phyloP scores from a whole-genome alignment of 2,888 invertebrate genomes.

The Drosophila nr. perissopoda region DNA sequence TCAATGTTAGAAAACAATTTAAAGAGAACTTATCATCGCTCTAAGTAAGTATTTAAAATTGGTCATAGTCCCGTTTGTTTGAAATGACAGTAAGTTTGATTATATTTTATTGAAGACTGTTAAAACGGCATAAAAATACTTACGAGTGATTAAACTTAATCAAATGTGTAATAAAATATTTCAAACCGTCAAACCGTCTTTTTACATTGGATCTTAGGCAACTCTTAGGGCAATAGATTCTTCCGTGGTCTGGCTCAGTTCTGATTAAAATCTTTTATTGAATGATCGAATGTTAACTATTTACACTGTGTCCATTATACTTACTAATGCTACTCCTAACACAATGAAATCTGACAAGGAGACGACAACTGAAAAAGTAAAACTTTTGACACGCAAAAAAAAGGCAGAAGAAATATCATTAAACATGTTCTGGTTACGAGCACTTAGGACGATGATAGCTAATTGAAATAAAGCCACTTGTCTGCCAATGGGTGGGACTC shows the following conservation, averaged over 20 bases:
- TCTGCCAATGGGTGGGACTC: conserved; percentile 19
- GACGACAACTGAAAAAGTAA: neutral
- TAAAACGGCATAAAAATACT: neutral
- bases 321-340: neutral
- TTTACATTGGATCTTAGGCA: neutral
- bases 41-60: neutral
- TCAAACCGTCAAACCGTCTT: neutral
- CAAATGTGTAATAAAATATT: neutral
- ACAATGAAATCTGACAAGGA: conserved; percentile 10
- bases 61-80: neutral
- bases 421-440: conserved; percentile 20
- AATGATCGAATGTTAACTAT: neutral
- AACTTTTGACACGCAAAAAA: conserved; percentile 21
- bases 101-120: neutral
- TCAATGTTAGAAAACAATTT: neutral
- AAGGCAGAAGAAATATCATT: conserved; percentile 18
- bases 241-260: neutral
- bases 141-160: neutral
- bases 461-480: conserved; percentile 70
- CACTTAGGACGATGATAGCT: conserved; percentile 34
- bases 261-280: neutral
- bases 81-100: neutral
- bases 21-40: conserved; percentile 5
- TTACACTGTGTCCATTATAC: neutral
- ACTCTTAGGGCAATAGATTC: neutral